phyloP scores from a whole-genome alignment of 2,888 invertebrate genomes.

The Rotaria sp. region DNA sequence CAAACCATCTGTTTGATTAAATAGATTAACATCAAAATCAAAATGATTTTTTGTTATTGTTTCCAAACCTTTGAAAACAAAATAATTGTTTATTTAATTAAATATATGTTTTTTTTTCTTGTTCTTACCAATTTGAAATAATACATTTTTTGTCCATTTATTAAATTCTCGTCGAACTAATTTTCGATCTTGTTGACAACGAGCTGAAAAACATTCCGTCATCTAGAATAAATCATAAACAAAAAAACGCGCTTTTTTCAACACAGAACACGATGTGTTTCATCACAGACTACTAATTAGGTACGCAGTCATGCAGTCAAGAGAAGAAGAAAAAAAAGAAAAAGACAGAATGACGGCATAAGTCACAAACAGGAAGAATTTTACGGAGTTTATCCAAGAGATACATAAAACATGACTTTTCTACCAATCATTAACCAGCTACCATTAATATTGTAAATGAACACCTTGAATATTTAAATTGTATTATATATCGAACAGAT shows the following conservation, averaged over 20 bases:
- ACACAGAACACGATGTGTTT: background rate
- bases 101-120: background rate
- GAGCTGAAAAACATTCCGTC: conserved; percentile 14
- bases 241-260: background rate
- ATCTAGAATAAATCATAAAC: background rate
- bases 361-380: background rate
- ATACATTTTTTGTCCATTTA: conserved; percentile 1
- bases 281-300: background rate
- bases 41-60: conserved; percentile 26
- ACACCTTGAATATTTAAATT: background rate
- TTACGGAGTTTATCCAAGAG: background rate
- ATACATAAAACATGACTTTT: background rate
- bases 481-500: background rate
- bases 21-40: background rate
- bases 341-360: background rate
- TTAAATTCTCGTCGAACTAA: conserved; percentile 21
- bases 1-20: background rate
- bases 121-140: background rate
- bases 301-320: background rate
- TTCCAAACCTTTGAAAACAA: background rate
- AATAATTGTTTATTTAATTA: background rate
- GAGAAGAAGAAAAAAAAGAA: background rate
- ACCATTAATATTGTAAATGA: conserved; percentile 8
- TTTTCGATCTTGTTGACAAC: conserved; percentile 6
- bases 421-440: background rate